Percentiles rank a stretch among this genome's conserved stretches.
Conservation (phyloP, 1,140 invertebrate species). For the Drosophila sp. region DNA sequence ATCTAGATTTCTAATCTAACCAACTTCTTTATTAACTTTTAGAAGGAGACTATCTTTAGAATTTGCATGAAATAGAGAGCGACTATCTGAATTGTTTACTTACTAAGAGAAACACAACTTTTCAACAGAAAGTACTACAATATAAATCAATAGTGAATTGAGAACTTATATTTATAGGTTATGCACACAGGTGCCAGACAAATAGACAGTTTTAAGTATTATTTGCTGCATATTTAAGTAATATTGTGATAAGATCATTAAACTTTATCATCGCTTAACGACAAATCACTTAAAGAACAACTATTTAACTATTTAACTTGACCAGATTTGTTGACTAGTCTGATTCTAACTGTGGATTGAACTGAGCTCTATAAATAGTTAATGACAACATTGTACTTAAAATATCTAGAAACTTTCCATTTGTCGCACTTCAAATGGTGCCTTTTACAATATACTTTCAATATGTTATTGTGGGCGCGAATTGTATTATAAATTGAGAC, state of each 20-base stretch:
- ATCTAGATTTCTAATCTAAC: no score
- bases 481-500: slow-evolving; percentile 36
- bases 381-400: slow-evolving; percentile 24
- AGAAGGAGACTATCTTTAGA: no score
- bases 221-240: not conserved
- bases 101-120: no score
- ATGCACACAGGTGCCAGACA: no score
- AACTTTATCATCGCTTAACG: not conserved
- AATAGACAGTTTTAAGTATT: not conserved
- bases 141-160: no score
- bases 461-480: slow-evolving; percentile 29
- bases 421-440: not conserved
- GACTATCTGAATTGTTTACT: no score
- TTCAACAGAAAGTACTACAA: no score
- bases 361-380: not conserved
- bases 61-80: no score
- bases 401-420: slow-evolving; percentile 26
- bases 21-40: no score
- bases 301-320: not conserved
- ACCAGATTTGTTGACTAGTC: no score
- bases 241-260: not conserved
- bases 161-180: no score
- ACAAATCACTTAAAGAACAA: slow-evolving; percentile 1
- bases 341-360: not conserved
- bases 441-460: slow-evolving; percentile 6